phyloP scores from a whole-genome alignment of 1,140 invertebrate species.

The Zaprionus davidi region DNA sequence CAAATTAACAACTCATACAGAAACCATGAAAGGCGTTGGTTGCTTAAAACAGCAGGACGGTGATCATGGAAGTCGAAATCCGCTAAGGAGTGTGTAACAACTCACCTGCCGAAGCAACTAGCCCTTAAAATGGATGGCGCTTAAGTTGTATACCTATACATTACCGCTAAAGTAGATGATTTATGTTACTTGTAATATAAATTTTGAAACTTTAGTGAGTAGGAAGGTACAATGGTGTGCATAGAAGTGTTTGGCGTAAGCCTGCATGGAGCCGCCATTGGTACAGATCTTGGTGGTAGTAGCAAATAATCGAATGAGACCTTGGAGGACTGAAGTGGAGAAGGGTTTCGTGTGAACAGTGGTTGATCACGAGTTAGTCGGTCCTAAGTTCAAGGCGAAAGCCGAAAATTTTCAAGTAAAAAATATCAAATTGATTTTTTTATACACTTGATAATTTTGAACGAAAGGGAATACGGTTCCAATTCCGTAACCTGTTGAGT shows the following conservation, averaged over 20 bases:
- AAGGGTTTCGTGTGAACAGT: constrained; percentile 95
- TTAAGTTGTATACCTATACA: constrained; percentile 87
- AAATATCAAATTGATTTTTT: constrained; percentile 12
- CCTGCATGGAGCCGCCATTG: no score
- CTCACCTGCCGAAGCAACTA: constrained; percentile 94
- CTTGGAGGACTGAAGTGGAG: constrained; percentile 85
- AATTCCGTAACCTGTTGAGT: constrained; percentile 89
- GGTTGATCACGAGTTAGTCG: constrained; percentile 95
- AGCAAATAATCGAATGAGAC: no score
- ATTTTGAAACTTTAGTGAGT: constrained; percentile 78
- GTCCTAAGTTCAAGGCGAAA: constrained; percentile 90
- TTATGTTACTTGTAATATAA: constrained; percentile 57
- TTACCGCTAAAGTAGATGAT: constrained; percentile 73
- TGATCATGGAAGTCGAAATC: constrained; percentile 96
- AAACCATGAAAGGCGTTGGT: constrained; percentile 61
- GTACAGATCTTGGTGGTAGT: no score
- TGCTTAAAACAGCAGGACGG: constrained; percentile 93
- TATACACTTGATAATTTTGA: constrained; percentile 38
- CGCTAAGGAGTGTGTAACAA: constrained; percentile 90
- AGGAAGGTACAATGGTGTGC: no score
- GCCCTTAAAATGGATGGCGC: constrained; percentile 96
- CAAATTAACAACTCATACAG: constrained; percentile 84
- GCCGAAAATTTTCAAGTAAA: constrained; percentile 48
- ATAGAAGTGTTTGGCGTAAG: no score
- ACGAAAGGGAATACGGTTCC: constrained; percentile 89